Conservation (phyloP, 2,888 invertebrate genomes). For the Leptinotarsa peninsularis region DNA sequence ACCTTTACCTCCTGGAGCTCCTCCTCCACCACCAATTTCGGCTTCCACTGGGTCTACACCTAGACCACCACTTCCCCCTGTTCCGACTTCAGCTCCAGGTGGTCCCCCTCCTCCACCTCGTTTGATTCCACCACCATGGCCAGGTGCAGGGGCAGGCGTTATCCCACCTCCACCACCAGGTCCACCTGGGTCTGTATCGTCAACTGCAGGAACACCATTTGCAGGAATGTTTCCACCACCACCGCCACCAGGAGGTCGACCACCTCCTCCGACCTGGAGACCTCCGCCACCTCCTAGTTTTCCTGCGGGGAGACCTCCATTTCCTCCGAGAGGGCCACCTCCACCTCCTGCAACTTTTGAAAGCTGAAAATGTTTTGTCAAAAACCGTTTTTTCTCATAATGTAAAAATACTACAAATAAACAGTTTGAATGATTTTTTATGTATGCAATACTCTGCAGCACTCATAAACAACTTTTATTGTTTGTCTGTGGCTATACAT, state of each 20-base stretch:
- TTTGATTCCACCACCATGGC: slow-evolving; percentile 62
- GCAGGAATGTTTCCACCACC: slow-evolving; percentile 64
- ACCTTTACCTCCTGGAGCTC: slow-evolving; percentile 74
- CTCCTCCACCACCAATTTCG: slow-evolving; percentile 74
- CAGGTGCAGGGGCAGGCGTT: slow-evolving; percentile 56
- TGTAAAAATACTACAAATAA: too few relatives aligned
- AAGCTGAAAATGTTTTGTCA: not conserved
- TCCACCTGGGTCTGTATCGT: slow-evolving; percentile 59
- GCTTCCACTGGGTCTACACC: slow-evolving; percentile 42
- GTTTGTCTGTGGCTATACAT: too few relatives aligned
- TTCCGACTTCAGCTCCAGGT: slow-evolving; percentile 49
- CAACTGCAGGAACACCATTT: slow-evolving; percentile 49
- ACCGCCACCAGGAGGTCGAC: slow-evolving; percentile 67
- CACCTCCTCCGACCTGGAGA: slow-evolving; percentile 77
- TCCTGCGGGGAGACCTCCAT: slow-evolving; percentile 68
- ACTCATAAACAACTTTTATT: too few relatives aligned
- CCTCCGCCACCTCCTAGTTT: slow-evolving; percentile 75
- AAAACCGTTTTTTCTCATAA: too few relatives aligned
- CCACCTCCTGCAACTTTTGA: slow-evolving; percentile 72
- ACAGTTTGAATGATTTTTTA: too few relatives aligned
- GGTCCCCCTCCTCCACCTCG: slow-evolving; percentile 53
- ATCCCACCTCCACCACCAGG: slow-evolving; percentile 56
- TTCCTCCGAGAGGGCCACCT: slow-evolving; percentile 79
- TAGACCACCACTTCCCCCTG: slow-evolving; percentile 52
- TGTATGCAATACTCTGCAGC: too few relatives aligned